phyloP scores from a whole-genome alignment of 2,797 vertebrate genomes.

The Sternarchorhynchus goeldii region DNA sequence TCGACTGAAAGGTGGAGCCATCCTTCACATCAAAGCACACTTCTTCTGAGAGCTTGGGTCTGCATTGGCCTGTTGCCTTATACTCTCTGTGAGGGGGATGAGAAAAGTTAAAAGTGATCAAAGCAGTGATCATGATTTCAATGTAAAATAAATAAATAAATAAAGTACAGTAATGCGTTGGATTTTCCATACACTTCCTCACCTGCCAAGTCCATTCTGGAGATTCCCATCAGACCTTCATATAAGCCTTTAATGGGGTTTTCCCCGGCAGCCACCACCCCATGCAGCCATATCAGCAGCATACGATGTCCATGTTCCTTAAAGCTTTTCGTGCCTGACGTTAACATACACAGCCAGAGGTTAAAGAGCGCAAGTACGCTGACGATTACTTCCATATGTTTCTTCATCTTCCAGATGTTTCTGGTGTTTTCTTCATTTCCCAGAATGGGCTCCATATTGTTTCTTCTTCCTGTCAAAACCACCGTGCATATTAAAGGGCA shows the following conservation, averaged over 20 bases:
- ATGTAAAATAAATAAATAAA: not conserved
- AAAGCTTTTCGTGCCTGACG: constrained; percentile 85
- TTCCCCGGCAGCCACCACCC: constrained; percentile 74
- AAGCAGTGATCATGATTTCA: not conserved
- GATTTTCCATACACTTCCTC: constrained; percentile 38
- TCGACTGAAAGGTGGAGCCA: not conserved
- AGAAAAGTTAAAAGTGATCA: not conserved
- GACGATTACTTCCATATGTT: too few relatives aligned
- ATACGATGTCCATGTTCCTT: constrained; percentile 88
- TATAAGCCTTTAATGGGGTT: constrained; percentile 88
- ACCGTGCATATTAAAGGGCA: too few relatives aligned
- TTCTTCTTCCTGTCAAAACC: too few relatives aligned
- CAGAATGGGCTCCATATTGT: too few relatives aligned
- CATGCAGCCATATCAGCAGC: constrained; percentile 91
- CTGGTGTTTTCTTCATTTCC: too few relatives aligned
- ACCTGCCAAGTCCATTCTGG: constrained; percentile 86
- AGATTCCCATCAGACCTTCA: constrained; percentile 84
- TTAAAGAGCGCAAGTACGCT: not conserved
- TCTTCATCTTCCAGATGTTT: too few relatives aligned
- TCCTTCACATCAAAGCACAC: constrained; percentile 80
- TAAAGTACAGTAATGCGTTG: not conserved
- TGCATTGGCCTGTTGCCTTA: constrained; percentile 84
- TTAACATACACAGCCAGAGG: constrained; percentile 11
- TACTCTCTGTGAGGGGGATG: constrained; percentile 77
- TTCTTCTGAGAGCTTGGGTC: constrained; percentile 74